Percentiles rank a stretch among this genome's conserved stretches.
phyloP scores from a whole-genome alignment of 2,888 invertebrate genomes.

The Drosophila fulvimacula region DNA sequence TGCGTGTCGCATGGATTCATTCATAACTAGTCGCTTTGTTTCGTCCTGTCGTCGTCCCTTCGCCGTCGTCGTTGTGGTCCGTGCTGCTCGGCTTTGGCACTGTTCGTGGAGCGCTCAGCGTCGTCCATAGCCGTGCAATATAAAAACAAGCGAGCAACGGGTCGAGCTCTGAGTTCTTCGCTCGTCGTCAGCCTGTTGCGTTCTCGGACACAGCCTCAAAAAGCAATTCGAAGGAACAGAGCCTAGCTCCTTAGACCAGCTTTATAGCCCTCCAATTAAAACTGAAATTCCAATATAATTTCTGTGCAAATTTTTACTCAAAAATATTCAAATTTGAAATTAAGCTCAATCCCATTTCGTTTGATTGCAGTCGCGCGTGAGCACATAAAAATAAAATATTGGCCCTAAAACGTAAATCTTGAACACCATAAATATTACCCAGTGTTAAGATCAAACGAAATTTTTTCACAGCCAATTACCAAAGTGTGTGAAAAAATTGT shows the following conservation, averaged over 20 bases:
- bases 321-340: conserved; percentile 34
- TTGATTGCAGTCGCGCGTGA: conserved; percentile 61
- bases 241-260: conserved; percentile 12
- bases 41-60: conserved; percentile 20
- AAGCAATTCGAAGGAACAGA: conserved; percentile 19
- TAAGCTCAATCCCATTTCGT: conserved; percentile 31
- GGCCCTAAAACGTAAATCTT: conserved; percentile 49
- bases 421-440: conserved; percentile 64
- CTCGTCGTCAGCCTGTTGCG: conserved; percentile 84
- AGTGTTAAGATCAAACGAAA: conserved; percentile 56
- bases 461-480: conserved; percentile 56
- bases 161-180: conserved; percentile 81
- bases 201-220: conserved; percentile 65
- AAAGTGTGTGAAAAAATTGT: conserved; percentile 52
- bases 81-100: conserved; percentile 30
- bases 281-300: conserved; percentile 26
- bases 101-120: conserved; percentile 41
- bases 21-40: conserved; percentile 57
- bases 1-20: conserved; percentile 53
- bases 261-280: conserved; percentile 12
- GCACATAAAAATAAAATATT: conserved; percentile 46
- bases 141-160: conserved; percentile 81
- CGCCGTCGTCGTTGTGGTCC: conserved; percentile 15
- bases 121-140: conserved; percentile 65
- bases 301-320: conserved; percentile 16